Conservation (phyloP, 2,113 vertebrate species). For the Rhabdomys dilectus region DNA sequence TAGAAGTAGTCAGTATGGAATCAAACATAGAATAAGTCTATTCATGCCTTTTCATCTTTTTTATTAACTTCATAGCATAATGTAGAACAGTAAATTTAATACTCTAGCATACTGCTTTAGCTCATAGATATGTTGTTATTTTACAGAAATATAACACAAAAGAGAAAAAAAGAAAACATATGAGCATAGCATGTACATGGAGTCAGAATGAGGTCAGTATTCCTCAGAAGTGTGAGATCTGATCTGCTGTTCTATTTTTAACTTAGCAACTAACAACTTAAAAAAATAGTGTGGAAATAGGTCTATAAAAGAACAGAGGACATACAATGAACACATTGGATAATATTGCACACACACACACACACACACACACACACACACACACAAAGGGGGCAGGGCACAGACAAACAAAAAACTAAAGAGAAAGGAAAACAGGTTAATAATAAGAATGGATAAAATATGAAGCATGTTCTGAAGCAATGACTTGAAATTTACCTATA, state of each 20-base stretch:
- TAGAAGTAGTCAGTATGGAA: not conserved
- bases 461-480: not conserved
- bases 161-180: not conserved
- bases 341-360: not conserved
- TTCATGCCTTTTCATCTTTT: not conserved
- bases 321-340: not conserved
- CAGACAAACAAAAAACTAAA: not conserved
- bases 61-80: not conserved
- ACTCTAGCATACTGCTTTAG: not conserved
- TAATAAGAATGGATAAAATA: not conserved
- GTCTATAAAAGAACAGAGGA: not conserved
- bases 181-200: not conserved
- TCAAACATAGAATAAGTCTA: not conserved
- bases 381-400: not conserved
- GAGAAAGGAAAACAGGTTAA: not conserved
- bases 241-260: constrained; percentile 17
- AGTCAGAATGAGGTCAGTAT: constrained; percentile 26
- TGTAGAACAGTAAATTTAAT: not conserved
- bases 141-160: not conserved
- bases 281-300: not conserved
- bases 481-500: not conserved
- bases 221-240: not conserved
- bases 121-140: not conserved
- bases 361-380: not conserved
- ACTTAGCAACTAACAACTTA: not conserved